A percentile compares a stretch with the other conserved stretches of the same genome.
phyloP scores from a whole-genome alignment of 2,888 invertebrate genomes.

The Cheilosia soror region DNA sequence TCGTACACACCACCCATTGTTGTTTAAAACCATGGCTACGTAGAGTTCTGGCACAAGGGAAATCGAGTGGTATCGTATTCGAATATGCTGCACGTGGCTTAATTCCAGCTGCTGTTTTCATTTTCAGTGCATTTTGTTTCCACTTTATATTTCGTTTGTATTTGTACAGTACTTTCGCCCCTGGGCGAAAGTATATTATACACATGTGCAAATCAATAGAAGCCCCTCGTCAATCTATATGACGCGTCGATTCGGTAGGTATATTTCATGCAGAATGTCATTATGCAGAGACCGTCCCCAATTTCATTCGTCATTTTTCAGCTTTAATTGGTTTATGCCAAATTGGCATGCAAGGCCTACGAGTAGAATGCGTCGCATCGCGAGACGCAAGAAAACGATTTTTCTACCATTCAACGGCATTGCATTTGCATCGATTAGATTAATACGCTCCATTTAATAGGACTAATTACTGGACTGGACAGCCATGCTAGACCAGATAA shows the following conservation, averaged over 20 bases:
- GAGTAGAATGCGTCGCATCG: slow-evolving; percentile 28
- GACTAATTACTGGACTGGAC: slow-evolving; percentile 32
- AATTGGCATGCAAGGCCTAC: slow-evolving; percentile 45
- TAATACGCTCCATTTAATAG: slow-evolving; percentile 59
- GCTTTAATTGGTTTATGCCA: slow-evolving; percentile 57
- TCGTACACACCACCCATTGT: slow-evolving; percentile 26
- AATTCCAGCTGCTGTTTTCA: slow-evolving; percentile 45
- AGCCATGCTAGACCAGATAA: slow-evolving; percentile 25
- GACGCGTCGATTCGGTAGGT: slow-evolving; percentile 31
- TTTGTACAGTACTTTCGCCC: slow-evolving; percentile 19
- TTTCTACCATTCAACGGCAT: slow-evolving; percentile 25
- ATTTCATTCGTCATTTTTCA: slow-evolving; percentile 25
- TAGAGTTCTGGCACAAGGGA: slow-evolving; percentile 20
- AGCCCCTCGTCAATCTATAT: slow-evolving; percentile 39
- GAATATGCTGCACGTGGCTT: slow-evolving; percentile 36
- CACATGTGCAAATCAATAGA: slow-evolving; percentile 52
- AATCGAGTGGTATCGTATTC: not conserved
- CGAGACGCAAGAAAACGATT: slow-evolving; percentile 3
- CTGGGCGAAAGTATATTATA: slow-evolving; percentile 20
- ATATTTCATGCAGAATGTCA: slow-evolving; percentile 56
- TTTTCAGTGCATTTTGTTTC: slow-evolving; percentile 34
- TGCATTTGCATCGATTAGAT: slow-evolving; percentile 58
- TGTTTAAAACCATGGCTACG: slow-evolving; percentile 20
- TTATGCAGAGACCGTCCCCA: slow-evolving; percentile 41
- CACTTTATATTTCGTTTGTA: slow-evolving; percentile 8